These are phyloP conservation scores for Thunnus thynnus DNA, from an alignment of 2,113 vertebrate species.

Conservation along the genomic window DNA sequence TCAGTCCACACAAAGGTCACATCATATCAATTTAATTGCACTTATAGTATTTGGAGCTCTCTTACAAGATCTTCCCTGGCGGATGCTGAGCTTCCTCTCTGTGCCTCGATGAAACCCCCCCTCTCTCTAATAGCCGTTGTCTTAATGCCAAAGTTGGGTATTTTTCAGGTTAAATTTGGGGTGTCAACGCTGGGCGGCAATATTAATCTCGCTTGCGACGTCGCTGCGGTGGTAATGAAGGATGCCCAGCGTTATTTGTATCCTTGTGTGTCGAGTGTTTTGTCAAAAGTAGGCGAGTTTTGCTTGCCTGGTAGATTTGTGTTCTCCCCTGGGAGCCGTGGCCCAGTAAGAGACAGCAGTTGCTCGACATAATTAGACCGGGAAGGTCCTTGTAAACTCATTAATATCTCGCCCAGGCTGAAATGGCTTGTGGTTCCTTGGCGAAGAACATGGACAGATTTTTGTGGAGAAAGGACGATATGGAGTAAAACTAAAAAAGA, in stretches of 20 bases:
- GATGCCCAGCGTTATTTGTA: conserved; percentile 80
- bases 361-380: conserved; percentile 88
- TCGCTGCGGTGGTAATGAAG: conserved; percentile 72
- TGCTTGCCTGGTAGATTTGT: conserved; percentile 85
- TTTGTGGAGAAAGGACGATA: conserved; percentile 27
- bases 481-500: too few relatives aligned
- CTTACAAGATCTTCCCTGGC: conserved; percentile 13
- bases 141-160: conserved; percentile 68
- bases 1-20: conserved; percentile 65
- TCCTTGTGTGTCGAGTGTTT: conserved; percentile 83
- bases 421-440: conserved; percentile 69
- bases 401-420: conserved; percentile 85
- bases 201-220: conserved; percentile 67
- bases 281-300: conserved; percentile 87
- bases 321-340: conserved; percentile 82
- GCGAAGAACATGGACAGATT: conserved; percentile 28
- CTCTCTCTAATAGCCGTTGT: conserved; percentile 59
- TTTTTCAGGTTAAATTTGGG: conserved; percentile 83
- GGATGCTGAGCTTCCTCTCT: conserved; percentile 36
- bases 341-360: conserved; percentile 86
- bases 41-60: conserved; percentile 39
- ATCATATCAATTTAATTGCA: conserved; percentile 65
- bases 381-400: conserved; percentile 87
- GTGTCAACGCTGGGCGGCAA: conserved; percentile 57
- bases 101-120: conserved; percentile 21